Evolutionary conservation across 2,888 invertebrate species (phyloP), one percentile per base, ranked within the genome.

Genomic region (Sinhomidia bicolor): DNA sequence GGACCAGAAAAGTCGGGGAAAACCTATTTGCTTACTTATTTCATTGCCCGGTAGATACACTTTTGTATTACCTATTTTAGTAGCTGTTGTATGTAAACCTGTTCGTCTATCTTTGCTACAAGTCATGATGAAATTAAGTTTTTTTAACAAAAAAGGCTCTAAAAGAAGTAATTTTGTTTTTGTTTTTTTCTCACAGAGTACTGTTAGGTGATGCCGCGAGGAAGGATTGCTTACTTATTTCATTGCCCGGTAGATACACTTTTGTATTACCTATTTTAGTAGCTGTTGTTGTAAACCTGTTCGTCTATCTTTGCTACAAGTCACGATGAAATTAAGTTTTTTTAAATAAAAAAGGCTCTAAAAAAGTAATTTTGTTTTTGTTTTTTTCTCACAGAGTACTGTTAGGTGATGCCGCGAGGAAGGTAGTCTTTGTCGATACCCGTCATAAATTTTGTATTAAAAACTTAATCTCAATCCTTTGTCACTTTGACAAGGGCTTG

Each of bases 1-100:
- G 92, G 92, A 23, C 86, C 86, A 10, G 82, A 62, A 9, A 89
- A 89, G 41, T 76, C 90, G 41, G 92, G 91, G 60, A 92, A 91
- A 85, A 90, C 92, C 0, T 89, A 90, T 78, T 62, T 92, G 7
- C 60, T 91, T 5, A 91, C 92, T 0, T 91, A 91, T 79, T 88
- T 91, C 4, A 54, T 92, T 29, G 92, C 89, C n/a, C 89, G 89
- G 91, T 92, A 81, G n/a, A n/a, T n/a, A n/a, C n/a, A n/a, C n/a
- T n/a, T n/a, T n/a, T n/a, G n/a, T n/a, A n/a, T n/a, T n/a, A n/a
- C n/a, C n/a, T n/a, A n/a, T n/a, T n/a, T n/a, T n/a, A n/a, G n/a
- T n/a, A n/a, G n/a, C n/a, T n/a, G n/a, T n/a, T n/a, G n/a, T n/a
- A n/a, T n/a, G n/a, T n/a, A n/a, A n/a, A n/a, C n/a, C n/a, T n/a